Conservation (phyloP, 2,797 vertebrate genomes). For the Carcharodon carcharias region DNA sequence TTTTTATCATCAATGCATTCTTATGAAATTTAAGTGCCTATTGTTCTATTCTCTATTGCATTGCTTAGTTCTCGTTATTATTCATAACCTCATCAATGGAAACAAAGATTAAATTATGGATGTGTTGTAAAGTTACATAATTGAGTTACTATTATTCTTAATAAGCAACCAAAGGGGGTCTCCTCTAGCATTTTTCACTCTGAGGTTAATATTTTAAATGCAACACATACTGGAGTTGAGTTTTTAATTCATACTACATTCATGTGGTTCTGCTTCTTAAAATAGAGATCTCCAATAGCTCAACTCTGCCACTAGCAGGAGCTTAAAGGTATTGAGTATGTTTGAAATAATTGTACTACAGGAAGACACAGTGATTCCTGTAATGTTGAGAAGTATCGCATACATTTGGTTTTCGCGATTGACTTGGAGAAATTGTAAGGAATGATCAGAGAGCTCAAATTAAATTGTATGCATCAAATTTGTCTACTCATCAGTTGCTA, state of each 20-base stretch:
- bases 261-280: neutral
- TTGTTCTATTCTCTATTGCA: neutral
- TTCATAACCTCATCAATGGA: neutral
- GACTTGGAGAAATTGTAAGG: neutral
- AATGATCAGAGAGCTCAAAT: neutral
- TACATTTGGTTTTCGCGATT: neutral
- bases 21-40: neutral
- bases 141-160: neutral
- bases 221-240: neutral
- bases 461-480: neutral
- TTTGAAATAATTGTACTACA: neutral
- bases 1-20: neutral
- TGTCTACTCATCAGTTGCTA: neutral
- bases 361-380: neutral
- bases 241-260: neutral
- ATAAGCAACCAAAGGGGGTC: neutral
- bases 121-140: neutral
- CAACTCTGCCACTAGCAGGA: conserved; percentile 6
- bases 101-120: conserved; percentile 22
- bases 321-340: no score
- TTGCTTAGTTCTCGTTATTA: neutral
- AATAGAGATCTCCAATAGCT: neutral
- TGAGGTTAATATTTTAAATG: neutral
- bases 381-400: neutral
- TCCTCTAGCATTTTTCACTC: neutral